A percentile compares a stretch with the other conserved stretches of the same genome.
These are phyloP conservation scores for Andrena fulva DNA, from an alignment of 2,888 invertebrate species.

Conservation along the genomic window DNA sequence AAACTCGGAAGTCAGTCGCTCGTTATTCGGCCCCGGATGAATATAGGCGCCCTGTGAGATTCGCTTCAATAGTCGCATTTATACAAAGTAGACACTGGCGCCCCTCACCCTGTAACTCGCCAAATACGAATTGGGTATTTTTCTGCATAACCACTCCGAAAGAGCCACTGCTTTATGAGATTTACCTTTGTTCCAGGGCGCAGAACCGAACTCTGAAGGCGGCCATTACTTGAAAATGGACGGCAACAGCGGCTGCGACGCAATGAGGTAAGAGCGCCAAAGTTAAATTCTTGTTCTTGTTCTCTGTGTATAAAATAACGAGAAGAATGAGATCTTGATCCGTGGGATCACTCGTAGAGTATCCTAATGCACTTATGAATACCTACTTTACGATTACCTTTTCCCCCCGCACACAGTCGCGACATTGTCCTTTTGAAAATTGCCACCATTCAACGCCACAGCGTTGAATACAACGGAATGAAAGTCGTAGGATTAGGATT, in stretches of 20 bases:
- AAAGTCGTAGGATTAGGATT: slow-evolving; percentile 16
- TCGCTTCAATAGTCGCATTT: slow-evolving; percentile 71
- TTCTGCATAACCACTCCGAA: too few species aligned
- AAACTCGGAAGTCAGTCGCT: slow-evolving; percentile 76
- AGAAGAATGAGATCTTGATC: background rate
- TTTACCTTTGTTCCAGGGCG: slow-evolving; percentile 23
- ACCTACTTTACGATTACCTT: background rate
- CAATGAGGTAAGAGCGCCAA: slow-evolving; percentile 19
- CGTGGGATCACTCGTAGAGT: background rate
- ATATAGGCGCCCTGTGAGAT: slow-evolving; percentile 33
- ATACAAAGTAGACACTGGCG: slow-evolving; percentile 75
- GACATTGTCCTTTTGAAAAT: slow-evolving; percentile 3
- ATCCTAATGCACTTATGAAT: background rate
- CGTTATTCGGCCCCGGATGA: slow-evolving; percentile 64
- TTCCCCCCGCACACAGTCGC: background rate
- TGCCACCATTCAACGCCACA: background rate
- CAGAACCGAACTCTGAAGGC: too few species aligned
- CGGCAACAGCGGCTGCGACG: background rate
- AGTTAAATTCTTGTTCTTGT: background rate
- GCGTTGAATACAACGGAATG: background rate
- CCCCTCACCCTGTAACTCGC: background rate
- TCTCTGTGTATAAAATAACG: background rate
- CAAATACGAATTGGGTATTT: background rate
- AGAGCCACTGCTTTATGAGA: background rate
- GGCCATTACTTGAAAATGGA: background rate